Evolutionary conservation across 2,113 vertebrate genomes (phyloP).

Genomic region (Pantherophis guttatus): DNA sequence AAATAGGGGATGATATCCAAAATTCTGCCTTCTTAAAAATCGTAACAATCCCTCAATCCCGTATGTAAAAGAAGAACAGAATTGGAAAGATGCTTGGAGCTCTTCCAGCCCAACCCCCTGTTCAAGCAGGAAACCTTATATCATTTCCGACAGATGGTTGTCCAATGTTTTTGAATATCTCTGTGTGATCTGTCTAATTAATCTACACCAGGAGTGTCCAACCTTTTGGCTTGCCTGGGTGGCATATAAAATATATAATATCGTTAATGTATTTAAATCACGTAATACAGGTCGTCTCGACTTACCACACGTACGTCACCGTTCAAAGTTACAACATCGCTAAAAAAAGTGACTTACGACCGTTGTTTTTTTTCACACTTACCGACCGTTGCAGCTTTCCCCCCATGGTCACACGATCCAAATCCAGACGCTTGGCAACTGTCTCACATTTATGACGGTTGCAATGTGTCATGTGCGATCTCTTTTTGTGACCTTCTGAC

Average conservation of each 20-base stretch:
- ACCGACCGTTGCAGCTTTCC: background rate
- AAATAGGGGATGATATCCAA: background rate
- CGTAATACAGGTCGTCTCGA: background rate
- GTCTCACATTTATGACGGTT: background rate
- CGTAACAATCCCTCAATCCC: background rate
- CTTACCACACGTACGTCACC: background rate
- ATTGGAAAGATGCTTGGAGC: background rate
- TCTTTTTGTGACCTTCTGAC: background rate
- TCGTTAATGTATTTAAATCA: background rate
- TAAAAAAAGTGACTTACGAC: background rate
- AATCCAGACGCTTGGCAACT: too few species aligned
- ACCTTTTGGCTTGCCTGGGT: background rate
- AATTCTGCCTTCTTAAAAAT: background rate
- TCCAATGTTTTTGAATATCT: background rate
- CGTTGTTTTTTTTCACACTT: background rate
- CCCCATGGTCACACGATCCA: background rate
- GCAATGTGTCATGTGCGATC: background rate
- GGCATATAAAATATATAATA: background rate
- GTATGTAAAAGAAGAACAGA: background rate
- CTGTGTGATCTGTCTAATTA: background rate
- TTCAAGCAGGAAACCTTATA: background rate
- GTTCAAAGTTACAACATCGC: background rate
- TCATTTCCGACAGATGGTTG: background rate
- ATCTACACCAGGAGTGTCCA: background rate
- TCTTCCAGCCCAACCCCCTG: background rate